Percentiles rank a stretch among this genome's conserved stretches.
Evolutionary conservation across 92 coral and sea anemone species (phyloP).

Genomic region (Zoanthus sociatus): DNA sequence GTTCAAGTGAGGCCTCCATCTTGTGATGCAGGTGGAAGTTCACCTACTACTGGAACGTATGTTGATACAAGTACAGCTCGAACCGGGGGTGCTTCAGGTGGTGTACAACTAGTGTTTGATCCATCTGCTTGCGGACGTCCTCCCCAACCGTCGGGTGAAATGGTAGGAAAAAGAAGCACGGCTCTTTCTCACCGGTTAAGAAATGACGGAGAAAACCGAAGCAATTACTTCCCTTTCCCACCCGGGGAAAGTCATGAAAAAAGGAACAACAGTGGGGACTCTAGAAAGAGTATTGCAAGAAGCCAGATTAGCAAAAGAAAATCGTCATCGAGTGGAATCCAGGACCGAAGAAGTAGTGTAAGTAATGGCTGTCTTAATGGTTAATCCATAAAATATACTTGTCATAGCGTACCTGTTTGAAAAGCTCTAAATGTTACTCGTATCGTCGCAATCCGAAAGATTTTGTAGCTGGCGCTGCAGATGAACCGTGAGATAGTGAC

Average conservation of each 20-base stretch:
- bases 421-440: no score
- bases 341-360: slow-evolving; percentile 72
- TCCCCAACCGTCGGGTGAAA: slow-evolving; percentile 50
- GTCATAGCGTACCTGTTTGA: no score
- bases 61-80: not conserved
- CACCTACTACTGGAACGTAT: not conserved
- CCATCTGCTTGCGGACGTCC: slow-evolving; percentile 46
- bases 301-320: slow-evolving; percentile 24
- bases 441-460: no score
- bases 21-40: not conserved
- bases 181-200: slow-evolving; percentile 50
- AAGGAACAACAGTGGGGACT: slow-evolving; percentile 60
- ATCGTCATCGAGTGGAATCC: slow-evolving; percentile 47
- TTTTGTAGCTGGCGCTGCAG: no score
- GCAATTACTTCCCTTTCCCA: slow-evolving; percentile 62
- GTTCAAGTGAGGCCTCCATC: not conserved
- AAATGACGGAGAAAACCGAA: not conserved
- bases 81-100: not conserved
- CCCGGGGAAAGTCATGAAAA: slow-evolving; percentile 48
- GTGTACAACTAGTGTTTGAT: slow-evolving; percentile 47
- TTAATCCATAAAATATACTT: no score
- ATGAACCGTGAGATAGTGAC: no score
- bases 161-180: slow-evolving; percentile 15
- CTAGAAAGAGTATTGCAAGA: slow-evolving; percentile 46
- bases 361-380: slow-evolving; percentile 6